phyloP scores from a whole-genome alignment of 1,140 invertebrate genomes.

The Euwallacea fornicatus region DNA sequence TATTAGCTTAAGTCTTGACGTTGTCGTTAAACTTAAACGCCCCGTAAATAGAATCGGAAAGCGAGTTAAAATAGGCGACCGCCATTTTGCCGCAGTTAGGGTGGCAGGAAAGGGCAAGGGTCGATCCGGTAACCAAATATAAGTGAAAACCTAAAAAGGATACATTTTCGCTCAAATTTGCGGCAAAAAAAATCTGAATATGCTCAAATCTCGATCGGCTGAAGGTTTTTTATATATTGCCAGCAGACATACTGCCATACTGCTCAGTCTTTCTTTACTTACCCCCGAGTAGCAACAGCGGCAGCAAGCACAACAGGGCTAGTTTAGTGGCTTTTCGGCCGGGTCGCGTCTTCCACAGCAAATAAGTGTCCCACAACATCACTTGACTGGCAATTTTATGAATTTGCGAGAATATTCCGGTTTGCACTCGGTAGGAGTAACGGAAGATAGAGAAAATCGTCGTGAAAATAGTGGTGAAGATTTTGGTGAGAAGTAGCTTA shows the following conservation, averaged over 20 bases:
- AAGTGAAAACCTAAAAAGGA: constrained; percentile 51
- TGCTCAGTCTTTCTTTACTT: constrained; percentile 44
- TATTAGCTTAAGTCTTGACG: not conserved
- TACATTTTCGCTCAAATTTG: too few relatives aligned
- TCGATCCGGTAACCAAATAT: constrained; percentile 47
- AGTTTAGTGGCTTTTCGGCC: constrained; percentile 42
- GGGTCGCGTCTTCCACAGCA: constrained; percentile 50
- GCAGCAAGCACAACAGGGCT: constrained; percentile 54
- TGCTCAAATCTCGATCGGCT: too few relatives aligned
- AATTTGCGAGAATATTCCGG: constrained; percentile 33
- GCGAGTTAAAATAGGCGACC: constrained; percentile 48
- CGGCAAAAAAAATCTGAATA: too few relatives aligned
- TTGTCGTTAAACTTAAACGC: constrained; percentile 24
- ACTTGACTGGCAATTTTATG: constrained; percentile 47
- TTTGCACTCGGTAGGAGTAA: constrained; percentile 27
- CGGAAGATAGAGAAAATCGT: constrained; percentile 21
- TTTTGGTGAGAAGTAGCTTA: constrained; percentile 23
- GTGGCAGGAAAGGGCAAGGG: constrained; percentile 51
- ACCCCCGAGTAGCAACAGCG: constrained; percentile 56
- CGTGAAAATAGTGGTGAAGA: constrained; percentile 35
- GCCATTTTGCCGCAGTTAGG: constrained; percentile 50
- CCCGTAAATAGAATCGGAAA: constrained; percentile 42
- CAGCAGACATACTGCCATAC: too few relatives aligned
- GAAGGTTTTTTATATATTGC: too few relatives aligned
- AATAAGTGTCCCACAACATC: constrained; percentile 56